These are phyloP conservation scores for Pantelozetes paolii DNA, from an alignment of 2,888 invertebrate species.

Conservation along the genomic window DNA sequence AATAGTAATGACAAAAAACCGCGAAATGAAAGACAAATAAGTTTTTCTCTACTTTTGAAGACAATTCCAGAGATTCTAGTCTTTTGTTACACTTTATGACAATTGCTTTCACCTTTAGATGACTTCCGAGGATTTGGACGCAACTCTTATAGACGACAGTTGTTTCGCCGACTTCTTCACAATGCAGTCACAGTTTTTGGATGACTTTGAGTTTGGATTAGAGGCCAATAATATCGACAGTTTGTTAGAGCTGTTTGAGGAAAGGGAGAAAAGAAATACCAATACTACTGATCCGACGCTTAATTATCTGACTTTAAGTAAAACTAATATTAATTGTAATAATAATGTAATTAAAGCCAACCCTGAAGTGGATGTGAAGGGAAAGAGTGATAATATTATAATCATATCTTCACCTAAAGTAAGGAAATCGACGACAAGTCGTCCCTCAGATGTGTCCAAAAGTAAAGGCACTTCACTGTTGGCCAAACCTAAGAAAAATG, in stretches of 20 bases:
- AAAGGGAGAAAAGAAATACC: neutral
- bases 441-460: neutral
- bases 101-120: neutral
- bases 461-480: slow-evolving; percentile 30
- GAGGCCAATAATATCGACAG: slow-evolving; percentile 30
- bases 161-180: slow-evolving; percentile 19
- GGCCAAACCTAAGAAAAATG: slow-evolving; percentile 28
- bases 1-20: too few species aligned
- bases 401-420: slow-evolving; percentile 25
- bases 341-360: slow-evolving; percentile 9
- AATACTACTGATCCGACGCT: neutral
- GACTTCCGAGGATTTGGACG: neutral
- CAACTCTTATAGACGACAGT: slow-evolving; percentile 25
- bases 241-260: slow-evolving; percentile 16
- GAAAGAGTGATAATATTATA: neutral
- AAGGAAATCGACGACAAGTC: slow-evolving; percentile 1
- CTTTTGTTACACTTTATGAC: neutral
- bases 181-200: slow-evolving; percentile 28
- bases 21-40: slow-evolving; percentile 16
- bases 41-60: slow-evolving; percentile 8
- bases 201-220: slow-evolving; percentile 34
- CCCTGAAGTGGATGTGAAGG: neutral
- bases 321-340: neutral
- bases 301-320: neutral
- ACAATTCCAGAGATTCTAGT: slow-evolving; percentile 6